Evolutionary conservation across 2,797 vertebrate species (phyloP), one percentile per base, ranked within the genome.

Genomic region (Megalops cyprinoides): DNA sequence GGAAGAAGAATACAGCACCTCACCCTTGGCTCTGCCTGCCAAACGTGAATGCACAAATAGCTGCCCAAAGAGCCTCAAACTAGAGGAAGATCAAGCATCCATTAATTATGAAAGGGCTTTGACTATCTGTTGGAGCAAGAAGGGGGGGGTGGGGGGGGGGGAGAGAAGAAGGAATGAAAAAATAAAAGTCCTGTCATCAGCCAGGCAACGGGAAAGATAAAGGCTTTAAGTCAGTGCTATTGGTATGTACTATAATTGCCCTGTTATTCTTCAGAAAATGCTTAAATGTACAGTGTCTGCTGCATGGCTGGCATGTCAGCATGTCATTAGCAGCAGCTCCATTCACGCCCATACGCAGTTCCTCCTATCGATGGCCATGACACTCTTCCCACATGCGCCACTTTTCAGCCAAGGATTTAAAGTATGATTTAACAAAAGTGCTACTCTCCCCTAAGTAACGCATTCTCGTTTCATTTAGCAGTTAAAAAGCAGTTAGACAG

Each of bases 21-120:
- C 37, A 28, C 69, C 71, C 39, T 53, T 42, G 69, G 49, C 34
- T 74, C 71, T 15, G 25, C 53, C 51, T 60, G 58, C 69, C 51
- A 48, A 48, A 80, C 62, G 48, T 75, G 75, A 71, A 60, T 48
- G 53, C 39, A 34, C 60, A 76, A 76, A 78, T 56, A 60, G 51
- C 71, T 74, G 20, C 56, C n/a, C n/a, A n/a, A n/a, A 44, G 51
- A 73, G 67, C 46, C 53, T 58, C 49, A 60, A 75, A 69, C 44
- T 23, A 2, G 20, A 31, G 73, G 77, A 79, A 79, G 56, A 58
- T 74, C 81, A 82, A 79, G 81, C 81, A 78, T 48, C 77, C 77
- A 82, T 82, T 82, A 65, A 55, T 44, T 74, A 51, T 34, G 55
- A 82, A 62, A 60, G 49, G 55, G 69, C 20, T n/a, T 69, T 80